A percentile compares a stretch with the other conserved stretches of the same genome.
phyloP scores from a whole-genome alignment of 2,888 invertebrate species.

The Tipula lateralis region DNA sequence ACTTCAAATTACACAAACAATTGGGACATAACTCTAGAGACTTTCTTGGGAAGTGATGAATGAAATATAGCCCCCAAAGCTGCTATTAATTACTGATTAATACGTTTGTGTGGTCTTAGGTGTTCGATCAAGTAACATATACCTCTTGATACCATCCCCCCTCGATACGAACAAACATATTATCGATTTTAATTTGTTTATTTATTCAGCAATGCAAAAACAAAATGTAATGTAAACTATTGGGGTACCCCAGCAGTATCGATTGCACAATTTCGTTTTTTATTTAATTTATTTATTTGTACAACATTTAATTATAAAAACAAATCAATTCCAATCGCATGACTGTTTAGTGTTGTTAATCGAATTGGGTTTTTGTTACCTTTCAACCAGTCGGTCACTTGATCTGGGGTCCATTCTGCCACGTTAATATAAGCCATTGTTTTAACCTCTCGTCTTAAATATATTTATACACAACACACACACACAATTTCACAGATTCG shows the following conservation, averaged over 20 bases:
- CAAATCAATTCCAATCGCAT: neutral
- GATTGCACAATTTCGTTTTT: neutral
- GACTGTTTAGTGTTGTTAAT: neutral
- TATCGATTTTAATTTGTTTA: neutral
- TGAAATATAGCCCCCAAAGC: neutral
- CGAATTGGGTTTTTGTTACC: too few relatives aligned
- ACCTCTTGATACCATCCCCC: too few relatives aligned
- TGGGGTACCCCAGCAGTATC: neutral
- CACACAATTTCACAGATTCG: neutral
- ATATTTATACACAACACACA: neutral
- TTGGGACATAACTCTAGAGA: too few relatives aligned
- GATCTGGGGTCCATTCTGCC: conserved; percentile 84
- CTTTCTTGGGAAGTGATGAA: neutral
- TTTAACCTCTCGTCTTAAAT: neutral
- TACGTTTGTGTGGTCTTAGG: too few relatives aligned
- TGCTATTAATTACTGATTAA: too few relatives aligned
- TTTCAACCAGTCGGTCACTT: conserved; percentile 87
- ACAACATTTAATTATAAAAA: neutral
- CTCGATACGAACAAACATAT: neutral
- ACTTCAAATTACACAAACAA: neutral
- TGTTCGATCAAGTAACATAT: too few relatives aligned
- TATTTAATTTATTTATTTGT: conserved; percentile 6
- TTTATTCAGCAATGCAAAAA: neutral
- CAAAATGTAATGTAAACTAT: neutral
- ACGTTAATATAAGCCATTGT: conserved; percentile 77